Conservation (phyloP, 1,140 invertebrate species). For the Lepidotrigona ventralis region DNA sequence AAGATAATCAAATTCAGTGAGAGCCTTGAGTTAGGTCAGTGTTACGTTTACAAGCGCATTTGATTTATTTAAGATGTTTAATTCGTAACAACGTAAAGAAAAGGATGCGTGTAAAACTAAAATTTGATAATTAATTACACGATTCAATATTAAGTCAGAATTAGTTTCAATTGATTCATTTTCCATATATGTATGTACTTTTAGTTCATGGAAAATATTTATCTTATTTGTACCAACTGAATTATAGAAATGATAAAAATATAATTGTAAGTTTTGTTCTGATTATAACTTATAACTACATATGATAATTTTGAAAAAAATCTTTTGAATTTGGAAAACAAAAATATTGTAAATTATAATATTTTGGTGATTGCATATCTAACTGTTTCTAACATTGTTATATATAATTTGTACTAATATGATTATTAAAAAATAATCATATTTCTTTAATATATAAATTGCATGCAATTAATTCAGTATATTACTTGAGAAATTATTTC, state of each 20-base stretch:
- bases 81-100: background rate
- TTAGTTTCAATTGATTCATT: background rate
- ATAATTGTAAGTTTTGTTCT: background rate
- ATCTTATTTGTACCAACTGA: background rate
- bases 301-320: background rate
- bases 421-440: background rate
- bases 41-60: conserved; percentile 5
- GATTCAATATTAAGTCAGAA: background rate
- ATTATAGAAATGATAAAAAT: background rate
- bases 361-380: background rate
- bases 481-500: background rate
- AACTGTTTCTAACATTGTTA: background rate
- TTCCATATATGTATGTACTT: too few relatives aligned
- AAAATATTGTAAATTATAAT: background rate
- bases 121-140: background rate
- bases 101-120: background rate
- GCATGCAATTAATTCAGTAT: background rate
- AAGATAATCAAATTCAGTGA: conserved; percentile 39
- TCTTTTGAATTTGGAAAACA: background rate
- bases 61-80: background rate
- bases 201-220: background rate
- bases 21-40: conserved; percentile 34
- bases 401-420: background rate
- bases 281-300: background rate
- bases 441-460: background rate